Base-by-base conservation (phyloP, 2,888 invertebrate species). In the Lasioglossum leucozonium region DNA sequence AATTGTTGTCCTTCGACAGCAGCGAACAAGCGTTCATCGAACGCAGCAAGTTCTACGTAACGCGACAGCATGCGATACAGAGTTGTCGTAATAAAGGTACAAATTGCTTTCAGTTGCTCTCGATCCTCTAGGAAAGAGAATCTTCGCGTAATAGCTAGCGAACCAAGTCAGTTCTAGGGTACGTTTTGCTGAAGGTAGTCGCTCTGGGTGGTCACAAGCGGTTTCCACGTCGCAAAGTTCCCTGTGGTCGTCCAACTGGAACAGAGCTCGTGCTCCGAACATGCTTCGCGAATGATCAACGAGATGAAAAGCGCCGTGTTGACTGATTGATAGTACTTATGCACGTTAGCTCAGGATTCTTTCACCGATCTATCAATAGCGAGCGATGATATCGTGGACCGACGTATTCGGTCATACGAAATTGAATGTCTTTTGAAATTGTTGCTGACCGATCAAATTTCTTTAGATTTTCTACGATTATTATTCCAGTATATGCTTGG, bases 131-230 rank as follows among this genome's bases (percentile, higher is more conserved):
- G 22, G 34, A 65, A 81, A 78, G 30, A 58, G 69, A 13, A n/a
- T 16, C 11, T 76, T 69, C 72, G 74, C 84, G 73, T 88, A 89
- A 89, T 89, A 89, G 86, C 74, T 76, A 65, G 73, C 72, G 82
- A 82, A 72, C 67, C 74, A 71, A 78, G 73, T 77, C 89, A 85
- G 84, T 81, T 84, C 79, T 89, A 74, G 82, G 79, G 79, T 86
- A 87, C 85, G 86, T 89, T 89, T 88, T 88, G 82, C 88, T 85
- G 86, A 72, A 81, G 85, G 83, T 89, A 86, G 76, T 81, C 89
- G 72, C 81, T 83, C 79, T 89, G 89, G 89, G 89, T 89, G 89
- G 89, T 81, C 89, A 84, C 85, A 82, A 89, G 86, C 83, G 82
- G 84, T 89, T 88, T 89, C 73, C 85, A 86, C 84, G 79, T 88